phyloP scores from a whole-genome alignment of 2,888 invertebrate genomes.

The Drosophila setosimentum region DNA sequence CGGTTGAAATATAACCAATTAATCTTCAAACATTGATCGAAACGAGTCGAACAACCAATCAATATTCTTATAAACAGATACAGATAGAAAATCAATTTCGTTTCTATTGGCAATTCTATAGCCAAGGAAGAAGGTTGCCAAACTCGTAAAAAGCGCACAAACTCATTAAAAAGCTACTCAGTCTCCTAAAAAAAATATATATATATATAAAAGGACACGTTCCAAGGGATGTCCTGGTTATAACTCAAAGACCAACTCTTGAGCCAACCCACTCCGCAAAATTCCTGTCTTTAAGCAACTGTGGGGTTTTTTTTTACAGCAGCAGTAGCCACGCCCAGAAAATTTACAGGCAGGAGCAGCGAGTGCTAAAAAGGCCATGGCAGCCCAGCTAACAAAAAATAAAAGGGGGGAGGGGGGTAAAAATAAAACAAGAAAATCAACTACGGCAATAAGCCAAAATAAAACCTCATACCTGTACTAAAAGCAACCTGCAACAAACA shows the following conservation, averaged over 20 bases:
- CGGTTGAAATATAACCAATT: background rate
- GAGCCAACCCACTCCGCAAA: constrained; percentile 17
- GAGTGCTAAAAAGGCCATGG: constrained; percentile 68
- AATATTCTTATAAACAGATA: background rate
- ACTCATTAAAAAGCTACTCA: constrained; percentile 30
- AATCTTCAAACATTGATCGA: background rate
- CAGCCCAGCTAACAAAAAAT: constrained; percentile 41
- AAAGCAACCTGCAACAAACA: constrained; percentile 37
- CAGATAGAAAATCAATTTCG: background rate
- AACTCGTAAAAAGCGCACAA: constrained; percentile 10
- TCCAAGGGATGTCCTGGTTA: constrained; percentile 29
- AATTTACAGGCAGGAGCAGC: constrained; percentile 49
- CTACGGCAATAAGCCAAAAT: constrained; percentile 68
- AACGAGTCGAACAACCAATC: background rate
- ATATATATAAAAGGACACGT: constrained; percentile 5
- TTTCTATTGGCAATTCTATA: background rate
- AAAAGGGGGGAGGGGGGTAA: background rate
- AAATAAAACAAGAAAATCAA: constrained; percentile 54
- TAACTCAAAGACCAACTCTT: constrained; percentile 17
- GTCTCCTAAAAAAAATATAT: background rate
- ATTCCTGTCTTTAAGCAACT: constrained; percentile 59
- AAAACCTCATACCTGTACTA: constrained; percentile 68
- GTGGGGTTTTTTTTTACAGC: no score
- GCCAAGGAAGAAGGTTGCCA: constrained; percentile 5
- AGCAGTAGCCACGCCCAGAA: constrained; percentile 67